Base-by-base conservation (phyloP, 35 echinoderm and acorn worm genomes). In the Acanthaster planci region DNA sequence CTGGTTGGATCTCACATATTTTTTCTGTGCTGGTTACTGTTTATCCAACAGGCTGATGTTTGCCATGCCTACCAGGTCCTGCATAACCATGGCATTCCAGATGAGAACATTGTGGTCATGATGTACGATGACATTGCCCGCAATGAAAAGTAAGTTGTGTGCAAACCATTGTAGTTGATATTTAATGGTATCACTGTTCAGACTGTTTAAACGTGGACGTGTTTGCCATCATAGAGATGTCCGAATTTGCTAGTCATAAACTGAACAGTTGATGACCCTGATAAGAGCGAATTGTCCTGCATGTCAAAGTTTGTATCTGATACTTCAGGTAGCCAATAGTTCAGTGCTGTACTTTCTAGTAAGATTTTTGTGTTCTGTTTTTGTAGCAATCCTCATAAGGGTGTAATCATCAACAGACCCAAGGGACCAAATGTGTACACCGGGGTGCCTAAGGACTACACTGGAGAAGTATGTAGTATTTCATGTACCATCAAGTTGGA, bases 101-200 rank as follows among this genome's bases (percentile, higher is more conserved):
- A 97, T 93, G 91, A 93, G 38, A 84, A 86, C 37, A 93, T 97
- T 18, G 80, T 97, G 27, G 95, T 97, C 5, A 90, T 97, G 91
- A 97, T 97, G 95, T 97, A 97, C 82, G 95, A 97, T 91, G 95
- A 97, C 35, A 93, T 97, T 37, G 95, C 95, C 10, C 12, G 90
- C 78, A 91, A 97, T 82, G 4, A 38, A 76, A 76, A 97, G 95
- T 97, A 86, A 91, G 93, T 89, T 8, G 9, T 72, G 5, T 7
- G 19, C 0, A 72, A 26, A 72, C 10, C 64, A 72, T 19, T 26
- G 64, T 29, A 2, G 9, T 72, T 1, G 4, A 47, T 12, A 12
- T 47, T 47, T 4, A 47, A 47, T 47, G 4, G 4, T 4, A 47
- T 47, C 4, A 4, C 42, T 6, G 12, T 47, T 6, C 12, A 47